Conservation (phyloP, 2,113 vertebrate species). For the Saccopteryx leptura region DNA sequence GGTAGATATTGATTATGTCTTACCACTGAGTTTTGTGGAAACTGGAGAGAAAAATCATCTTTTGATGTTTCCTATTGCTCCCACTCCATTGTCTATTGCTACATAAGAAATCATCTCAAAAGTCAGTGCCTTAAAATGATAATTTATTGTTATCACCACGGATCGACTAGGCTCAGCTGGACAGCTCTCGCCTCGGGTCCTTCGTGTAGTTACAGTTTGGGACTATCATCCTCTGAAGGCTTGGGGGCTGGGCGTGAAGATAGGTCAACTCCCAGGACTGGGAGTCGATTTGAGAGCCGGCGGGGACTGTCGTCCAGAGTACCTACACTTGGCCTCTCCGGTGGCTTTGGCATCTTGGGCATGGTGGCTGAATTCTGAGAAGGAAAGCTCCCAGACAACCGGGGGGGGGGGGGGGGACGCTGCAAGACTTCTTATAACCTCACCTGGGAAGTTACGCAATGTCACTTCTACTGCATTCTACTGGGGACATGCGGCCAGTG, state of each 20-base stretch:
- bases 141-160: background rate
- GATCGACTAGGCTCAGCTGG: background rate
- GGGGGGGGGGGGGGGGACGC: background rate
- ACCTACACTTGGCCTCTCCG: background rate
- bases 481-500: background rate
- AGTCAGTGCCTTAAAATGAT: background rate
- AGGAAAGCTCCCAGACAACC: background rate
- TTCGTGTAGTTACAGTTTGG: background rate
- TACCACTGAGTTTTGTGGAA: constrained; percentile 48
- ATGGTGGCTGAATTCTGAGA: background rate
- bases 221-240: background rate
- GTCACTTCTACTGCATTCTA: background rate
- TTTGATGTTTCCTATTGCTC: background rate
- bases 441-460: background rate
- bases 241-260: background rate
- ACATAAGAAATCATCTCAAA: constrained; percentile 19
- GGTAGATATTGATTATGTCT: constrained; percentile 51
- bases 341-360: background rate
- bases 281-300: background rate
- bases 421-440: background rate
- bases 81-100: background rate
- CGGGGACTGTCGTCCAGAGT: background rate
- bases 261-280: background rate
- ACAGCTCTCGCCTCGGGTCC: background rate
- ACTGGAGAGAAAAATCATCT: constrained; percentile 61